Percentiles rank a stretch among this genome's conserved stretches.
Conservation (phyloP, 2,797 vertebrate species). For the Macropodus opercularis region DNA sequence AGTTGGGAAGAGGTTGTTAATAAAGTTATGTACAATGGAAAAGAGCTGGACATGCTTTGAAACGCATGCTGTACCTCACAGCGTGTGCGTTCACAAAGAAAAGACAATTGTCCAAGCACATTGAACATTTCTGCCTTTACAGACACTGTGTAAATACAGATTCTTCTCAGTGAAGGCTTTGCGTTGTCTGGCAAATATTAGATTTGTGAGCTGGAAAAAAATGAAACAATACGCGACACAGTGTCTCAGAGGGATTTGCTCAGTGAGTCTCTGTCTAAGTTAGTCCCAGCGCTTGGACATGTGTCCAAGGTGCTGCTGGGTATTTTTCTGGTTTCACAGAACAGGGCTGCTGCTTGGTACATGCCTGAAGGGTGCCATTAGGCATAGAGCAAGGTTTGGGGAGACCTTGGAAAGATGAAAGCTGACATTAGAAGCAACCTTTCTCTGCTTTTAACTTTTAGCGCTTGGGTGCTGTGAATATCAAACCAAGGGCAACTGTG, state of each 20-base stretch:
- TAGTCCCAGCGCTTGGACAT: constrained; percentile 7
- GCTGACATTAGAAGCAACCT: constrained; percentile 30
- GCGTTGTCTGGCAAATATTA: constrained; percentile 46
- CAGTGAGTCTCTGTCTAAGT: constrained; percentile 35
- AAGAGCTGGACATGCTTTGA: not conserved
- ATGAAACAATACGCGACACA: constrained; percentile 37
- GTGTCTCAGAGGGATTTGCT: constrained; percentile 47
- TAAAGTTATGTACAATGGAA: not conserved
- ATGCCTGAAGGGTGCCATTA: constrained; percentile 42
- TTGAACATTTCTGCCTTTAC: constrained; percentile 32
- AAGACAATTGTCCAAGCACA: not conserved
- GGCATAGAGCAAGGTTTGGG: constrained; percentile 22
- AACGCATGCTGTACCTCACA: not conserved
- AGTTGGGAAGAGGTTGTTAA: not conserved
- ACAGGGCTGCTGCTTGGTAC: constrained; percentile 31
- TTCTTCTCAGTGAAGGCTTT: constrained; percentile 24
- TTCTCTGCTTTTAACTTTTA: not conserved
- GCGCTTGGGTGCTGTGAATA: constrained; percentile 14
- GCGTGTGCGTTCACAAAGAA: not conserved
- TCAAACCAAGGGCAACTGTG: constrained; percentile 14
- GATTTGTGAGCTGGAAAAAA: constrained; percentile 32
- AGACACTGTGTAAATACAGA: constrained; percentile 41
- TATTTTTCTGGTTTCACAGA: constrained; percentile 33
- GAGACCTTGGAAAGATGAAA: constrained; percentile 36
- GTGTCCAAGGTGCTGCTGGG: constrained; percentile 32